Conservation (phyloP, 2,797 vertebrate genomes). For the Craterocephalus amniculus region DNA sequence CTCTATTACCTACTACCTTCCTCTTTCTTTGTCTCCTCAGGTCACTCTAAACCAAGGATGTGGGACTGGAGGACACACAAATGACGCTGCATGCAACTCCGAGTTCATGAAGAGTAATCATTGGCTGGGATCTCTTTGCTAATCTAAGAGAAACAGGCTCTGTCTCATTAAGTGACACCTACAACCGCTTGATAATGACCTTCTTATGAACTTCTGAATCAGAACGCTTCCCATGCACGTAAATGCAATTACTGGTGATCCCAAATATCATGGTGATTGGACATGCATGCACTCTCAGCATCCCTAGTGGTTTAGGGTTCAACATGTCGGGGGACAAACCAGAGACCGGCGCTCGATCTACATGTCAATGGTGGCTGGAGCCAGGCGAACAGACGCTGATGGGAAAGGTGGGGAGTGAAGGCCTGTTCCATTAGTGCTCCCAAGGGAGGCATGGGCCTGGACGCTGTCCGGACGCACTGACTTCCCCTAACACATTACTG, state of each 20-base stretch:
- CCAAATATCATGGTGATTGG: slow-evolving; percentile 44
- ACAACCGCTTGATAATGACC: slow-evolving; percentile 55
- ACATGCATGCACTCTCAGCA: slow-evolving; percentile 37
- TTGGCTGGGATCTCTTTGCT: slow-evolving; percentile 26
- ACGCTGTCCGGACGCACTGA: slow-evolving; percentile 56
- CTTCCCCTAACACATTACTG: slow-evolving; percentile 53
- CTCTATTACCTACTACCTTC: slow-evolving; percentile 35
- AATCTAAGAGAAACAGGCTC: slow-evolving; percentile 20
- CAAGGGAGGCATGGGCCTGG: slow-evolving; percentile 55
- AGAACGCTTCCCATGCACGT: slow-evolving; percentile 7
- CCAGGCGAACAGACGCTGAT: slow-evolving; percentile 52
- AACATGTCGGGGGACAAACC: slow-evolving; percentile 56
- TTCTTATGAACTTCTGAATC: slow-evolving; percentile 45
- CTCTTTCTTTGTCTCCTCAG: slow-evolving; percentile 48
- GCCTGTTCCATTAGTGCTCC: slow-evolving; percentile 71
- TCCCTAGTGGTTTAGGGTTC: slow-evolving; percentile 52
- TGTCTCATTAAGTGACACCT: slow-evolving; percentile 34
- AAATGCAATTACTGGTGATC: slow-evolving; percentile 43
- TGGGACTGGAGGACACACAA: slow-evolving; percentile 47
- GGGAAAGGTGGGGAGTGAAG: slow-evolving; percentile 64
- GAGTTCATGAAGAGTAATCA: slow-evolving; percentile 22
- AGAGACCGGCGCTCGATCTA: slow-evolving; percentile 58
- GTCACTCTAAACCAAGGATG: slow-evolving; percentile 48
- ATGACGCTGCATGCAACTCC: slow-evolving; percentile 21
- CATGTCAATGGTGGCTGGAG: slow-evolving; percentile 67